A percentile compares a stretch with the other conserved stretches of the same genome.
Conservation (phyloP, 2,113 vertebrate genomes). For the Salvelinus alpinus region DNA sequence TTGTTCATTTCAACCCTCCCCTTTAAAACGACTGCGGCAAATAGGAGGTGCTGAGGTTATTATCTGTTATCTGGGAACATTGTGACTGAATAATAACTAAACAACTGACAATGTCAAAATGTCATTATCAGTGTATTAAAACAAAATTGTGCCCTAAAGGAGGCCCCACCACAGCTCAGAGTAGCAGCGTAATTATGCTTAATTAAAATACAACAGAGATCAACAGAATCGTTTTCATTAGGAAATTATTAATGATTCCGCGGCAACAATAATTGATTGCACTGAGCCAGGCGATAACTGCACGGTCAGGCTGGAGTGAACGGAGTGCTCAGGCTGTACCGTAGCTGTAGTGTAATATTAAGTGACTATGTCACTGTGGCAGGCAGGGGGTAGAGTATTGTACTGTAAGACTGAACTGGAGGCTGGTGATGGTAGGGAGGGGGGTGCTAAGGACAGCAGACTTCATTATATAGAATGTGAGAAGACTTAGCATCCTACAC, state of each 20-base stretch:
- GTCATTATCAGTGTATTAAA: conserved; percentile 99
- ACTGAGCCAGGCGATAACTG: conserved; percentile 88
- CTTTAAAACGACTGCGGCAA: conserved; percentile 91
- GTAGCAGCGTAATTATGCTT: conserved; percentile 99
- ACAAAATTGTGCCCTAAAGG: conserved; percentile 99
- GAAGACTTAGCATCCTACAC: not conserved
- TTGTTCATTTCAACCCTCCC: conserved; percentile 91
- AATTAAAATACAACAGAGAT: conserved; percentile 99
- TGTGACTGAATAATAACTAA: conserved; percentile 99
- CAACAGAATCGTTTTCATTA: conserved; percentile 99
- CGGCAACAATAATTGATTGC: conserved; percentile 99
- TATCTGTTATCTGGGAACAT: conserved; percentile 99
- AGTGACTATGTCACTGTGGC: not conserved
- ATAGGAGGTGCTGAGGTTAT: conserved; percentile 96
- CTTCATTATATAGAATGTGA: not conserved
- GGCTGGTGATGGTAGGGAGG: not conserved
- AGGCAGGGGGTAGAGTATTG: not conserved
- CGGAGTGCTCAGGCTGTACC: conserved; percentile 41
- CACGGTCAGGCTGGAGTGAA: conserved; percentile 78
- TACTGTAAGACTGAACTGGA: too few relatives aligned
- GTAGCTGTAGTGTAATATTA: conserved; percentile 25
- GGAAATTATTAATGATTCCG: conserved; percentile 99
- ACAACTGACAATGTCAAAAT: conserved; percentile 99
- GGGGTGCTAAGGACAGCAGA: not conserved
- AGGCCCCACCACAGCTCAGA: conserved; percentile 94